A percentile compares a stretch with the other conserved stretches of the same genome.
phyloP scores from a whole-genome alignment of 2,113 vertebrate species.

The Apodemus speciosus region DNA sequence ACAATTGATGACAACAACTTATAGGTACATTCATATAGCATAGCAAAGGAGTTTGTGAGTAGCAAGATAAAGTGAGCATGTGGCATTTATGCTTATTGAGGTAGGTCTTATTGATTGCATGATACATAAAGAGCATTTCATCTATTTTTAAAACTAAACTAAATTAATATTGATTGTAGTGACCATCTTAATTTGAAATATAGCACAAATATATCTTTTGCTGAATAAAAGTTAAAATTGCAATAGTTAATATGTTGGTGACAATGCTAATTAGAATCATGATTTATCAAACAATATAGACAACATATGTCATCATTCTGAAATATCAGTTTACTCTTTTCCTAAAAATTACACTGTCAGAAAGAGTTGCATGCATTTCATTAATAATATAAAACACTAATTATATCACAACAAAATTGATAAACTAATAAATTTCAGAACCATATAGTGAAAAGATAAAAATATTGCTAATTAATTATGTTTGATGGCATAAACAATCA shows the following conservation, averaged over 20 bases:
- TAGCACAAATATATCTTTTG: background rate
- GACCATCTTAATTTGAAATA: background rate
- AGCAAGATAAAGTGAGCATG: background rate
- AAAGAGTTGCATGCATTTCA: background rate
- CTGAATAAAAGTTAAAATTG: background rate
- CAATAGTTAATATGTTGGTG: background rate
- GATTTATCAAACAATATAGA: background rate
- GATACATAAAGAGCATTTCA: background rate
- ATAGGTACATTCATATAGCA: background rate
- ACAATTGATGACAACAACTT: background rate
- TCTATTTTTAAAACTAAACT: background rate
- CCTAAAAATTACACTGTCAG: background rate
- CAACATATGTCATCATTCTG: background rate
- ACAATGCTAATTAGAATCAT: background rate
- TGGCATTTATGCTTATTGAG: background rate
- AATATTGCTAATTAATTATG: background rate
- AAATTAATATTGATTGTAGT: background rate
- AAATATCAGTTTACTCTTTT: background rate
- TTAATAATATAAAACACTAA: background rate
- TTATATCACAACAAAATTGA: background rate
- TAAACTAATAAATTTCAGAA: background rate
- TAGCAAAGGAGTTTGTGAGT: background rate
- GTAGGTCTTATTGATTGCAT: background rate
- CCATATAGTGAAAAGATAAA: background rate
- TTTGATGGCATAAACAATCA: background rate